Evolutionary conservation across 37 sponge, comb jelly and placozoan genomes (phyloP).

Genomic region (Halisarca cf. caerulea): DNA sequence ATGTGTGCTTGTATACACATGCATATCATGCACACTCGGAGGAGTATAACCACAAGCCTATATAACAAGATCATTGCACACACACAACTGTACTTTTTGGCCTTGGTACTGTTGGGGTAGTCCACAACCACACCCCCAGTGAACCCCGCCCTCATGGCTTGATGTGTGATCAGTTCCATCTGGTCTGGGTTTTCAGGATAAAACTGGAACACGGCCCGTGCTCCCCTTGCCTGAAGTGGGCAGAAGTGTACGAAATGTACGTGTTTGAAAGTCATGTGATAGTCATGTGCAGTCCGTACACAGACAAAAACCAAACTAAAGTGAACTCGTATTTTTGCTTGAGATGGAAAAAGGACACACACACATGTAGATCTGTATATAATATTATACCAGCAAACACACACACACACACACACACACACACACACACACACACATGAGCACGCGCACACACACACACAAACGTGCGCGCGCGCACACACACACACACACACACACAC

Average conservation of each 20-base stretch:
- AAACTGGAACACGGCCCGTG: conserved; percentile 96
- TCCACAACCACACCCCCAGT: conserved; percentile 98
- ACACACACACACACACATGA: no score
- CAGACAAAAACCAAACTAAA: neutral
- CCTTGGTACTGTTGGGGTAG: conserved; percentile 97
- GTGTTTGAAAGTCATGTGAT: neutral
- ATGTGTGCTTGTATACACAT: no score
- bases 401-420: no score
- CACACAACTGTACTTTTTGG: conserved; percentile 80
- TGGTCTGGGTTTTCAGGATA: conserved; percentile 97
- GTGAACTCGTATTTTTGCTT: neutral
- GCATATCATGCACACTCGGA: neutral
- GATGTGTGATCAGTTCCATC: conserved; percentile 93
- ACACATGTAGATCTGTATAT: no score
- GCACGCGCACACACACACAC: no score
- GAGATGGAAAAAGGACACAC: no score
- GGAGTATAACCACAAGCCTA: neutral
- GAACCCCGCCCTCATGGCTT: conserved; percentile 97
- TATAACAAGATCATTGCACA: neutral
- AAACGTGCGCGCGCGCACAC: no score
- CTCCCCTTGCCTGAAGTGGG: conserved; percentile 75
- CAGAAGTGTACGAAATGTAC: conserved; percentile 33
- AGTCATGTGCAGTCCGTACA: neutral
- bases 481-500: no score
- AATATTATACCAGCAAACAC: no score